Evolutionary conservation across 1,140 invertebrate genomes (phyloP).

Genomic region (Lithobius niger): DNA sequence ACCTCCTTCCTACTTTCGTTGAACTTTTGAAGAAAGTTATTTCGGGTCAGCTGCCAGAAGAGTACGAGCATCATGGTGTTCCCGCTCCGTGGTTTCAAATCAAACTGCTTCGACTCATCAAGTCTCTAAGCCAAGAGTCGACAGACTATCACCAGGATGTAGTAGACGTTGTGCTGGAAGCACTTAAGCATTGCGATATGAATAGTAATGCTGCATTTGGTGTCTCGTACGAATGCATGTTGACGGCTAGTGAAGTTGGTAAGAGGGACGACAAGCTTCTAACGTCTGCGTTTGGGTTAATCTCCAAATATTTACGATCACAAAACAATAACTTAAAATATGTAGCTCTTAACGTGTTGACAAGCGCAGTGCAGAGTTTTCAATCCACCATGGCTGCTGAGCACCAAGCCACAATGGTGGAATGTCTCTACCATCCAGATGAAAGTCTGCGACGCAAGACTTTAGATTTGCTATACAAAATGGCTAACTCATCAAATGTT

Average conservation of each 20-base stretch:
- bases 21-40: slow-evolving; percentile 24
- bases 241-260: slow-evolving; percentile 16
- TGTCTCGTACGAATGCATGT: slow-evolving; percentile 24
- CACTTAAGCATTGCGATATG: slow-evolving; percentile 19
- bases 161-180: slow-evolving; percentile 18
- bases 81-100: slow-evolving; percentile 31
- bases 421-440: slow-evolving; percentile 25
- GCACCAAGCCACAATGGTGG: slow-evolving; percentile 24
- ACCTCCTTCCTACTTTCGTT: slow-evolving; percentile 13
- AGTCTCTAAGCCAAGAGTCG: slow-evolving; percentile 19
- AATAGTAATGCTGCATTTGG: slow-evolving; percentile 21
- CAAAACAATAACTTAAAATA: slow-evolving; percentile 20
- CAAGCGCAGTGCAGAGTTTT: slow-evolving; percentile 13
- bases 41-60: slow-evolving; percentile 21
- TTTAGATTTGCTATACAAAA: slow-evolving; percentile 23
- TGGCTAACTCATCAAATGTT: slow-evolving; percentile 24
- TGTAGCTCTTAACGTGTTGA: slow-evolving; percentile 15
- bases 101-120: slow-evolving; percentile 21
- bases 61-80: slow-evolving; percentile 26
- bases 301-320: slow-evolving; percentile 19
- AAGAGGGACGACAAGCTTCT: slow-evolving; percentile 14
- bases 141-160: slow-evolving; percentile 16
- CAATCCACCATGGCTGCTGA: slow-evolving; percentile 19
- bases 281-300: slow-evolving; percentile 14
- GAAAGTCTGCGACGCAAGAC: slow-evolving; percentile 21